Base-by-base conservation (phyloP, 2,797 vertebrate genomes). In the Balearica regulorum region DNA sequence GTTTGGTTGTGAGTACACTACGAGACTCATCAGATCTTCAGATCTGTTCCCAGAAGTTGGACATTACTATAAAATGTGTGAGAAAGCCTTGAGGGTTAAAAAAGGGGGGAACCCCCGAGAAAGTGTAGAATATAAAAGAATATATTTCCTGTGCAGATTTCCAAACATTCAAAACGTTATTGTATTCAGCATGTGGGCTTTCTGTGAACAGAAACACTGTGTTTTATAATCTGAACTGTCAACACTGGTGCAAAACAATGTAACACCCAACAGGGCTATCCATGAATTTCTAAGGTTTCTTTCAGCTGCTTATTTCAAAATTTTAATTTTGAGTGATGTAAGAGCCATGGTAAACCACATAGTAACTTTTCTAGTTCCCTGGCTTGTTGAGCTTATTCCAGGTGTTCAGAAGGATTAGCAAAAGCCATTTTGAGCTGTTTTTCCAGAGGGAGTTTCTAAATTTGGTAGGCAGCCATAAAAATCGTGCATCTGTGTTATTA, bases 361-460 rank as follows among this genome's bases (percentile, higher is more conserved):
- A 66, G 85, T 73, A 79, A 76, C 44, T 91, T 86, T 90, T 53
- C 51, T 68, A 80, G 62, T 58, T 96, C 55, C 53, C 25, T 80
- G 64, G 37, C 14, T 77, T 66, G 41, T 84, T 87, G 37, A 91
- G 66, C 43, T 83, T 93, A 79, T 94, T 88, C 66, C 93, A 94
- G 94, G 96, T 96, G 93, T 87, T 95, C 86, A 73, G 62, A 79
- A 92, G 88, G 68, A 91, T 95, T 94, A 96, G 53, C 75, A 89
- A 77, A 95, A 94, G 83, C n/a, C 44, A 91, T 73, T 96, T 69
- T 35, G 87, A 87, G 48, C 49, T 82, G 43, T 88, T 94, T 96
- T 93, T 93, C 80, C 82, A 90, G 77, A 71, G 44, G 77, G 62
- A 95, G 68, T 87, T 94, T 93, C 94, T 95, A 85, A 82, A 79